Conservation (phyloP, 2,797 vertebrate species). For the Smutsia gigantea region DNA sequence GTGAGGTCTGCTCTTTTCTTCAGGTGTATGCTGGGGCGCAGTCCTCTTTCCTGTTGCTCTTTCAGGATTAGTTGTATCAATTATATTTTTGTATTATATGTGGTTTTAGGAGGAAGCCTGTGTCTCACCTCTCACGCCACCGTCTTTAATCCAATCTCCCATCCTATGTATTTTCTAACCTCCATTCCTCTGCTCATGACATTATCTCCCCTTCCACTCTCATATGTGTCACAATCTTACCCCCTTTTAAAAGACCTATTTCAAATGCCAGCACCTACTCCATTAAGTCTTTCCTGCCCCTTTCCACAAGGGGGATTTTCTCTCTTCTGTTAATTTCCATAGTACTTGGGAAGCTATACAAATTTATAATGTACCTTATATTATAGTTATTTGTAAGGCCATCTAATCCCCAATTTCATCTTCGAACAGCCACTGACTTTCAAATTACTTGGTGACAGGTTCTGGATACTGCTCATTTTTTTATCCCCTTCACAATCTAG, state of each 20-base stretch:
- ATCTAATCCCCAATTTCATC: neutral
- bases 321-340: constrained; percentile 32
- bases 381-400: neutral
- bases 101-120: too few species aligned
- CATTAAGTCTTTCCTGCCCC: neutral
- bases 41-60: too few species aligned
- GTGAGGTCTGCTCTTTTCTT: too few species aligned
- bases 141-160: too few species aligned
- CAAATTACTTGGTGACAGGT: constrained; percentile 1
- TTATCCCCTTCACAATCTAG: neutral
- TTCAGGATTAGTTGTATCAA: too few species aligned
- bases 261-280: neutral
- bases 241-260: neutral
- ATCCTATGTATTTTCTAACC: neutral
- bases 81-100: too few species aligned
- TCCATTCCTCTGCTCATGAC: neutral
- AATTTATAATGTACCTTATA: neutral
- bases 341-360: neutral
- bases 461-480: neutral
- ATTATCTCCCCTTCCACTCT: neutral
- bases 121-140: too few species aligned
- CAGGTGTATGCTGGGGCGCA: too few species aligned
- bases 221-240: constrained; percentile 22
- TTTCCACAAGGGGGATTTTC: neutral
- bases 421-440: constrained; percentile 43